These are phyloP conservation scores for Gobio gobio DNA, from an alignment of 2,113 vertebrate species.

Conservation along the genomic window DNA sequence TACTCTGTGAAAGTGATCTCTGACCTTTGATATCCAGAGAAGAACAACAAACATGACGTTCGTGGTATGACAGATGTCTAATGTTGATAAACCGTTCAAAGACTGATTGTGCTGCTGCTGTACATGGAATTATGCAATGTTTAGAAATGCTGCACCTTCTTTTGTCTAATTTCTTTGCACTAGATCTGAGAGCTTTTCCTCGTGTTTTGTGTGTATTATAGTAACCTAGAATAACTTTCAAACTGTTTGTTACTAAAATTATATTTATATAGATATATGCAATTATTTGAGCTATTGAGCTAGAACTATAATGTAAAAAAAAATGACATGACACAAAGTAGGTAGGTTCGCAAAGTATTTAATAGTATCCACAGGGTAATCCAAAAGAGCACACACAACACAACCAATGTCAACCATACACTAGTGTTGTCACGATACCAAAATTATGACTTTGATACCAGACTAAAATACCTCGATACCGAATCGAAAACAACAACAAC, in stretches of 20 bases:
- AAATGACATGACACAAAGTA: no score
- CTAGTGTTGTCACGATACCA: no score
- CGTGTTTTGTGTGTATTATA: neutral
- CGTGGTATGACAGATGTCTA: conserved; percentile 77
- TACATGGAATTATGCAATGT: conserved; percentile 49
- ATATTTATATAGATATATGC: no score
- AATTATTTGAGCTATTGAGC: no score
- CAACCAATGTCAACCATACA: no score
- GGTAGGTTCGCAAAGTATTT: no score
- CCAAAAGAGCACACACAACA: no score
- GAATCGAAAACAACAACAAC: no score
- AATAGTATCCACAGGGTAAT: no score
- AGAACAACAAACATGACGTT: conserved; percentile 75
- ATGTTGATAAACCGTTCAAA: conserved; percentile 70
- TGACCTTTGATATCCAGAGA: conserved; percentile 69
- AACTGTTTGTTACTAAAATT: neutral
- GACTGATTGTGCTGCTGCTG: conserved; percentile 62
- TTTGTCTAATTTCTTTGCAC: conserved; percentile 17
- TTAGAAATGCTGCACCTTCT: conserved; percentile 54
- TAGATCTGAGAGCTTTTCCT: conserved; percentile 5
- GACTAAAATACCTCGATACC: no score
- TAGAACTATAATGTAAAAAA: no score
- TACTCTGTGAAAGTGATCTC: conserved; percentile 69
- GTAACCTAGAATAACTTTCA: conserved; percentile 13
- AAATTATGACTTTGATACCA: no score